Percentiles rank a stretch among this genome's conserved stretches.
Evolutionary conservation across 2,113 vertebrate species (phyloP).

Genomic region (Gallinago paraguaiae): DNA sequence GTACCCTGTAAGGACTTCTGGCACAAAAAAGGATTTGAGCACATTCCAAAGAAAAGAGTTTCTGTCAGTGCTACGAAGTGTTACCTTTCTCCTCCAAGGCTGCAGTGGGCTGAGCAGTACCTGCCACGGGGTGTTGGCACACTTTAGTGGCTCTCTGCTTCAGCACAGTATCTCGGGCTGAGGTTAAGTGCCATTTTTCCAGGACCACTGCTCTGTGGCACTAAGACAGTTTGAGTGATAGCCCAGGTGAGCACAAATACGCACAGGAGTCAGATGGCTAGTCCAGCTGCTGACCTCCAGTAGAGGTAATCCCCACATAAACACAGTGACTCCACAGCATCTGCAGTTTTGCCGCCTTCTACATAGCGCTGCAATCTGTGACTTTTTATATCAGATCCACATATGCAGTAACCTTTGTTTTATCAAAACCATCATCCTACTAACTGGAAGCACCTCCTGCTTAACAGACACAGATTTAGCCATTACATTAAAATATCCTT

Average conservation of each 20-base stretch:
- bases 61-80: neutral
- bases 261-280: neutral
- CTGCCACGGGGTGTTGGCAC: neutral
- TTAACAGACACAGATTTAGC: constrained; percentile 24
- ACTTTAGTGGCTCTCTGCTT: neutral
- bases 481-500: constrained; percentile 13
- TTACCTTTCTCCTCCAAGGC: neutral
- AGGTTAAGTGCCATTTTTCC: neutral
- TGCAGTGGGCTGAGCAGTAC: neutral
- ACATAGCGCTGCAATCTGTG: neutral
- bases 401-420: neutral
- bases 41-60: neutral
- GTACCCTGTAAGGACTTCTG: neutral
- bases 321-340: neutral
- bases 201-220: neutral
- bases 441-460: constrained; percentile 10
- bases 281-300: neutral
- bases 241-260: neutral
- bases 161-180: neutral
- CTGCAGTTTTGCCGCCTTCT: neutral
- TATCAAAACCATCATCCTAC: constrained; percentile 28
- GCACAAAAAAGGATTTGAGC: neutral
- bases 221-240: neutral
- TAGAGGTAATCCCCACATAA: neutral
- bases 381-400: neutral